These are phyloP conservation scores for Ormia ochracea DNA, from an alignment of 2,888 invertebrate species.

Conservation along the genomic window DNA sequence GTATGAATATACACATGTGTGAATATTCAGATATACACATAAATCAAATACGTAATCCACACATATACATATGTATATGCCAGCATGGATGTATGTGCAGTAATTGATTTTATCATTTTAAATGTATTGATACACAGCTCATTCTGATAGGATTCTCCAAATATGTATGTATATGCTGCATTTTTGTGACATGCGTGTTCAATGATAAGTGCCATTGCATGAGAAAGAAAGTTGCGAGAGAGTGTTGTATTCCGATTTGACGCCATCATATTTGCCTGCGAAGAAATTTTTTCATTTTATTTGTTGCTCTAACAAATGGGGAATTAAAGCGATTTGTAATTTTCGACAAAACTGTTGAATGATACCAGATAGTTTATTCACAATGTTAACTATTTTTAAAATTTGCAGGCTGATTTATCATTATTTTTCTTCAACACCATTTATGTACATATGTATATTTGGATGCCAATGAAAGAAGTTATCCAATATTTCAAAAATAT, in stretches of 20 bases:
- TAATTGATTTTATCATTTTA: constrained; percentile 3
- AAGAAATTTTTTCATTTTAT: constrained; percentile 20
- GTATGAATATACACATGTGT: neutral
- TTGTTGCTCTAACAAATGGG: constrained; percentile 20
- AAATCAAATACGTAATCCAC: too few species aligned
- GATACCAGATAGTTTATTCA: neutral
- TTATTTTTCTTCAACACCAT: too few species aligned
- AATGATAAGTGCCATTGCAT: neutral
- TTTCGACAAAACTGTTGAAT: neutral
- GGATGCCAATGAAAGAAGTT: too few species aligned
- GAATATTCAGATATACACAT: neutral
- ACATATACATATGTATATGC: neutral
- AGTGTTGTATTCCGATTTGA: neutral
- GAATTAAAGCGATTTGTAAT: constrained; percentile 21
- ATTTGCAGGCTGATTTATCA: neutral
- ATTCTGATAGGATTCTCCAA: constrained; percentile 4
- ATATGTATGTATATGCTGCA: neutral
- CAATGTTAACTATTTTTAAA: neutral
- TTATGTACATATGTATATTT: too few species aligned
- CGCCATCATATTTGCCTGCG: constrained; percentile 13
- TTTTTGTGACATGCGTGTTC: constrained; percentile 38
- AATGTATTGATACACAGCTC: constrained; percentile 25
- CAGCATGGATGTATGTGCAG: neutral
- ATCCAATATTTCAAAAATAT: too few species aligned
- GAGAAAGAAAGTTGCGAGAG: neutral